Conservation (phyloP, 2,797 vertebrate species). For the Rhinichthys osculus region DNA sequence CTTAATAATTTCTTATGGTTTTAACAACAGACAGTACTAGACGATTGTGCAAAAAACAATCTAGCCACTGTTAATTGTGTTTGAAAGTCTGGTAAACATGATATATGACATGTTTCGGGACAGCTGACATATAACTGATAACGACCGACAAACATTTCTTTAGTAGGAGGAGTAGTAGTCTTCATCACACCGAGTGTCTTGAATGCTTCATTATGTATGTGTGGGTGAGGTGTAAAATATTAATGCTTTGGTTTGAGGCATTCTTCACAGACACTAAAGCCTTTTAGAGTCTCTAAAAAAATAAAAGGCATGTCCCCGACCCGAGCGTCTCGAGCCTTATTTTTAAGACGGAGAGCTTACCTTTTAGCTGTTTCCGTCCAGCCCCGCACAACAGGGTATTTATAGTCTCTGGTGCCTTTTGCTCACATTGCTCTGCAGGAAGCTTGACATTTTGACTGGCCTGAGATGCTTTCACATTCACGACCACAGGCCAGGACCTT, state of each 20-base stretch:
- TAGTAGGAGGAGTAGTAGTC: neutral
- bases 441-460: slow-evolving; percentile 29
- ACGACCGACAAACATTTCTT: neutral
- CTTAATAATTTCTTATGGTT: neutral
- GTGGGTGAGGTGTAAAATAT: slow-evolving; percentile 44
- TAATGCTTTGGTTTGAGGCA: neutral
- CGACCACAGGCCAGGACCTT: neutral
- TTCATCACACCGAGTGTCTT: neutral
- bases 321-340: neutral
- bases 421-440: slow-evolving; percentile 20
- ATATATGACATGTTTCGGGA: neutral
- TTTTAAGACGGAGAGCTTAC: slow-evolving; percentile 34
- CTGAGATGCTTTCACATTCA: neutral
- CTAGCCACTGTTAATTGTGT: neutral
- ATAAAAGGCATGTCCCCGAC: slow-evolving; percentile 1
- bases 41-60: neutral
- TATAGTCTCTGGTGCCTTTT: slow-evolving; percentile 34
- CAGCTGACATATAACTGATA: neutral
- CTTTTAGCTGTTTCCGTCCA: slow-evolving; percentile 38
- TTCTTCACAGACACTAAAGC: neutral
- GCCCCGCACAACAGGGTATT: slow-evolving; percentile 32
- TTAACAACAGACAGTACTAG: too few species aligned
- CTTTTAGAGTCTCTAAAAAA: slow-evolving; percentile 31
- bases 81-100: neutral
- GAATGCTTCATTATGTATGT: slow-evolving; percentile 37